Evolutionary conservation across 2,888 invertebrate genomes (phyloP).

Genomic region (Agriotes lineatus): DNA sequence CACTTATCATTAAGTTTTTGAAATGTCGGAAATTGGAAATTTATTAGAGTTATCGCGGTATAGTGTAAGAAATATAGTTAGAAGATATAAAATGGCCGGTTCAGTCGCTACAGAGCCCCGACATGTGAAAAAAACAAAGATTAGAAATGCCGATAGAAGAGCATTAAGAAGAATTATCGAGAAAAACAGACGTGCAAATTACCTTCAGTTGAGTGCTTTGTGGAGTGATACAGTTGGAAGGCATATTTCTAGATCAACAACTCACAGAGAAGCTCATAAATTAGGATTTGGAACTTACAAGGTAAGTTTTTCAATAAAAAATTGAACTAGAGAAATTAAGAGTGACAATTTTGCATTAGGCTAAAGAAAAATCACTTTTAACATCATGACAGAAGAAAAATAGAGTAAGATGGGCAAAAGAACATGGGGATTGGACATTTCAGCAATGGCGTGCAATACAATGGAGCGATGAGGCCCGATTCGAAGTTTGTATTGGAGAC

Average conservation of each 20-base stretch:
- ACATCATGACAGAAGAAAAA: slow-evolving; percentile 5
- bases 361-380: not conserved
- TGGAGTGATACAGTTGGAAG: slow-evolving; percentile 11
- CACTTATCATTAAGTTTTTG: too few species aligned
- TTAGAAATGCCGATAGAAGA: not conserved
- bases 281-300: slow-evolving; percentile 2
- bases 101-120: too few species aligned
- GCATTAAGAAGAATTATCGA: slow-evolving; percentile 5
- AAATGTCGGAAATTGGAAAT: too few species aligned
- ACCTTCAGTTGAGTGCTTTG: not conserved
- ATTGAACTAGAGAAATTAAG: too few species aligned
- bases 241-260: not conserved
- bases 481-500: slow-evolving; percentile 20
- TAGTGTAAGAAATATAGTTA: too few species aligned
- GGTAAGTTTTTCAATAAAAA: not conserved
- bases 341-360: not conserved
- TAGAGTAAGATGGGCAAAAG: not conserved
- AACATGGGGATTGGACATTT: slow-evolving; percentile 1
- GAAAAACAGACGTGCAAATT: slow-evolving; percentile 1
- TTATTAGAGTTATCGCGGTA: too few species aligned
- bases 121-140: too few species aligned
- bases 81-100: too few species aligned
- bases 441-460: slow-evolving; percentile 25
- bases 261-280: too few species aligned
- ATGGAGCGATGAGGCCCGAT: slow-evolving; percentile 31